Evolutionary conservation across 2,113 vertebrate species (phyloP).

Genomic region (Amia ocellicauda): DNA sequence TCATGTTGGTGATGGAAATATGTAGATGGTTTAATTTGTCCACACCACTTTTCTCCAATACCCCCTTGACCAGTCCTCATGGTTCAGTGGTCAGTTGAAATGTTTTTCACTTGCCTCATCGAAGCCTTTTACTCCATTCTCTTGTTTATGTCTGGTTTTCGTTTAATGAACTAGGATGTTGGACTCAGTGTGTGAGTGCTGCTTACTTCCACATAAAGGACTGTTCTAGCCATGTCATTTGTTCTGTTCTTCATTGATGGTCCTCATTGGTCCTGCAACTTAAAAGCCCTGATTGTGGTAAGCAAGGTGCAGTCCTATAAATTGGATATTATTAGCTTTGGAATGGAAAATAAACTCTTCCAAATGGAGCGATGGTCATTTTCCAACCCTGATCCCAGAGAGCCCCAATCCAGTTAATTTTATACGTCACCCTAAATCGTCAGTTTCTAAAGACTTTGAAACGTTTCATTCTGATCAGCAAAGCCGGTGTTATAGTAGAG

Average conservation of each 20-base stretch:
- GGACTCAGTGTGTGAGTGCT: too few species aligned
- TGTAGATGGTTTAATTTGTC: too few species aligned
- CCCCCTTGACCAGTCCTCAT: too few species aligned
- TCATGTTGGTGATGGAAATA: too few species aligned
- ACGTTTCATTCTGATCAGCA: too few species aligned
- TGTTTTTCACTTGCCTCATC: not conserved
- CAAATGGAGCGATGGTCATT: conserved; percentile 12
- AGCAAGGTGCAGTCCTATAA: conserved; percentile 7
- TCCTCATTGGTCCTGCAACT: conserved; percentile 7
- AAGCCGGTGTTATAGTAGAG: too few species aligned
- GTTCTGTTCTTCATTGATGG: too few species aligned
- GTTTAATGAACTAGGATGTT: too few species aligned
- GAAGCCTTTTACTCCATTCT: not conserved
- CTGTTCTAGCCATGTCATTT: conserved; percentile 22
- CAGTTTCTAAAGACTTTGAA: not conserved
- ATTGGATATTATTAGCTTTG: conserved; percentile 20
- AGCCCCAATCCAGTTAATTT: too few species aligned
- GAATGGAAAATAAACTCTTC: conserved; percentile 9
- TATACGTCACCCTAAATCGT: too few species aligned
- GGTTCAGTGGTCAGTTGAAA: conserved; percentile 15
- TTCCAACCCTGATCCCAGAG: conserved; percentile 19
- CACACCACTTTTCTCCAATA: too few species aligned
- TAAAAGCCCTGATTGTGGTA: conserved; percentile 18
- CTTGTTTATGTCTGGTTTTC: not conserved
- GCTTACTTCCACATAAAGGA: conserved; percentile 28